Evolutionary conservation across 2,797 vertebrate species (phyloP).

Genomic region (Coracias cyanogaster): DNA sequence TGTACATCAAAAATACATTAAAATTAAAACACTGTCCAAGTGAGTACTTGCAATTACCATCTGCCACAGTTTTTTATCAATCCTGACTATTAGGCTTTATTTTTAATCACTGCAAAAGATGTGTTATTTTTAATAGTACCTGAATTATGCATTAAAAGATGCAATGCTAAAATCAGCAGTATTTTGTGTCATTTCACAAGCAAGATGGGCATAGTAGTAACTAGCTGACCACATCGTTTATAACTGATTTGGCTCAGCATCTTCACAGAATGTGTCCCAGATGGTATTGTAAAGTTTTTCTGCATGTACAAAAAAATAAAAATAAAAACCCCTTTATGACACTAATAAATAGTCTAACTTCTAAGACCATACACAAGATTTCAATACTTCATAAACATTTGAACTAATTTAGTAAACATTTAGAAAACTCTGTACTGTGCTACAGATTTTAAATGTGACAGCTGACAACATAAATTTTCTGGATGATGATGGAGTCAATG

Average conservation of each 20-base stretch:
- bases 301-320: slow-evolving; percentile 4
- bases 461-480: slow-evolving; percentile 59
- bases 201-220: background rate
- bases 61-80: background rate
- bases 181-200: background rate
- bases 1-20: background rate
- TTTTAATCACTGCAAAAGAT: background rate
- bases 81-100: background rate
- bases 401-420: slow-evolving; percentile 63
- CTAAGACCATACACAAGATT: slow-evolving; percentile 55
- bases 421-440: slow-evolving; percentile 30
- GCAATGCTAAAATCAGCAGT: background rate
- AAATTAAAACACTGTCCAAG: background rate
- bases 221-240: slow-evolving; percentile 34
- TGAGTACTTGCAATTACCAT: background rate
- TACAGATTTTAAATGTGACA: slow-evolving; percentile 52
- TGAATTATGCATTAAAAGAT: slow-evolving; percentile 11
- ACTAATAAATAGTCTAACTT: slow-evolving; percentile 48
- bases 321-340: background rate
- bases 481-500: slow-evolving; percentile 53
- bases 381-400: slow-evolving; percentile 66
- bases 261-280: slow-evolving; percentile 44
- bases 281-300: slow-evolving; percentile 33
- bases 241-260: slow-evolving; percentile 34
- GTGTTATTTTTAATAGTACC: background rate